Conservation (phyloP, 2,797 vertebrate species). For the Echiichthys vipera region DNA sequence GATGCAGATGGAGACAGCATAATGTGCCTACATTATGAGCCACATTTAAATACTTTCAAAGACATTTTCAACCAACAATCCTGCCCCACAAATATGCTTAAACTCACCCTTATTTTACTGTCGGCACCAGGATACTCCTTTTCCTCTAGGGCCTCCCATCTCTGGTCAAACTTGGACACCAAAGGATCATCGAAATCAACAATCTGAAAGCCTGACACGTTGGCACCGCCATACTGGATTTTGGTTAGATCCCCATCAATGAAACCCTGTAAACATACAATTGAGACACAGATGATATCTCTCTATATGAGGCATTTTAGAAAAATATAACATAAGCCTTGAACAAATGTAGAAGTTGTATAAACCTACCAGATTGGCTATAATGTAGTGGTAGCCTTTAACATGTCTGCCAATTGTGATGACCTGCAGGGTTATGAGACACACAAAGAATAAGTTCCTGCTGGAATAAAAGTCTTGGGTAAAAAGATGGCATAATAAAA, state of each 20-base stretch:
- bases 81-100: background rate
- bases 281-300: background rate
- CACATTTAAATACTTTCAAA: conserved; percentile 14
- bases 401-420: conserved; percentile 98
- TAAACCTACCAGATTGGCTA: conserved; percentile 95
- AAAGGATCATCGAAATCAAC: conserved; percentile 97
- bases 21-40: conserved; percentile 7
- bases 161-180: conserved; percentile 97
- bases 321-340: background rate
- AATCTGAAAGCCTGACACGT: conserved; percentile 99
- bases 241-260: conserved; percentile 97
- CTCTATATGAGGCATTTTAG: background rate
- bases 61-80: background rate
- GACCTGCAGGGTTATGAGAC: conserved; percentile 83
- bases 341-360: background rate
- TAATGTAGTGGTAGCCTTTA: conserved; percentile 99
- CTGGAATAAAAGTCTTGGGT: background rate
- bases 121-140: conserved; percentile 98
- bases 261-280: conserved; percentile 88
- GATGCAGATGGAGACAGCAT: background rate
- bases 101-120: conserved; percentile 85
- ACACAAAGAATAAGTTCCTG: background rate
- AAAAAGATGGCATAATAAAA: conserved; percentile 2
- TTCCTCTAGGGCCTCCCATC: conserved; percentile 97
- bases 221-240: conserved; percentile 98